Base-by-base conservation (phyloP, 2,888 invertebrate genomes). In the Leptogaster cylindrica region DNA sequence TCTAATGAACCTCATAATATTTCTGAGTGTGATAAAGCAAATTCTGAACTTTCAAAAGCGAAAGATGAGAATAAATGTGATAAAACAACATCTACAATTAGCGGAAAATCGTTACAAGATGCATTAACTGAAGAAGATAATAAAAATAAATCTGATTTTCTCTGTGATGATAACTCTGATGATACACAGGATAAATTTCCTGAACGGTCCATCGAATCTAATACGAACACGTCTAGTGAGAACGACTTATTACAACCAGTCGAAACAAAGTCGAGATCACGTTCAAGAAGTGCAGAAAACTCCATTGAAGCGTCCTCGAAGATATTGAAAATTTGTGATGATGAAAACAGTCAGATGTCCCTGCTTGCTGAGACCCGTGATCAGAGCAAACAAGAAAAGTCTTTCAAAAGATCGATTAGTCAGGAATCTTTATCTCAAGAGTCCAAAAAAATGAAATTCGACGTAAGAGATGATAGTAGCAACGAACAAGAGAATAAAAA, bases 121-220 rank as follows among this genome's bases (percentile, higher is more conserved):
- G 44, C n/a, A n/a, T n/a, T n/a, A n/a, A n/a, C n/a, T n/a, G n/a
- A n/a, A n/a, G n/a, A n/a, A n/a, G n/a, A n/a, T n/a, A n/a, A n/a
- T n/a, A n/a, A n/a, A n/a, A n/a, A n/a, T n/a, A n/a, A n/a, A n/a
- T n/a, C n/a, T n/a, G n/a, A n/a, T n/a, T n/a, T n/a, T n/a, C n/a
- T n/a, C n/a, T n/a, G n/a, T n/a, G n/a, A n/a, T n/a, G 78, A 79
- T 64, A 77, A 77, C 66, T 77, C 79, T 1, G 79, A 79, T 71
- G 78, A 77, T 73, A 79, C 78, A 12, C 75, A 77, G 20, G 78
- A 79, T 73, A 77, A 77, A 68, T 77, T 76, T 65, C 64, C 68
- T 36, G 77, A 74, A 51, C 72, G 68, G 71, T 71, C n/a, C n/a
- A n/a, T 33, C 39, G 72, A 68, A 18, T 70, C 70, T 14, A 71